These are phyloP conservation scores for Sinodicranocentrus sp. DNA, from an alignment of 2,888 invertebrate species.

Conservation along the genomic window DNA sequence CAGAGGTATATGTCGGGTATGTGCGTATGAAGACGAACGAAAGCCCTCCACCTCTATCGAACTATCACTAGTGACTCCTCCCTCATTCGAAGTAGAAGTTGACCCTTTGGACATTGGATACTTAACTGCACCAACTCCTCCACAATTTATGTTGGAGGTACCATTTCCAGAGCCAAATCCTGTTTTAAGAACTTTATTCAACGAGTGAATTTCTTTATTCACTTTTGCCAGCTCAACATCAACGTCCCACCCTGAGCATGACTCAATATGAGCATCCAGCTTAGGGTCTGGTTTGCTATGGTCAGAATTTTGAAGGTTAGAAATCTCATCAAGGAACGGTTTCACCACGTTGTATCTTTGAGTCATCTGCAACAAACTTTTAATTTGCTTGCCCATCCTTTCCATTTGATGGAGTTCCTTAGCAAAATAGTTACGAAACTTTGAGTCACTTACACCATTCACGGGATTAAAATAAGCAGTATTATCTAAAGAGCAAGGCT, in stretches of 20 bases:
- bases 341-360: conserved; percentile 72
- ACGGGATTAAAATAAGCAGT: conserved; percentile 33
- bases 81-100: conserved; percentile 32
- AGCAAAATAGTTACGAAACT: conserved; percentile 71
- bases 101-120: conserved; percentile 17
- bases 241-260: conserved; percentile 75
- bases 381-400: conserved; percentile 73
- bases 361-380: conserved; percentile 67
- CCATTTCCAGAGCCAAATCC: conserved; percentile 25
- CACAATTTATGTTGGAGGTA: neutral
- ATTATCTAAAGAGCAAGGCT: conserved; percentile 1
- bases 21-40: conserved; percentile 18
- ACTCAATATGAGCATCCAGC: conserved; percentile 73
- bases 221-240: conserved; percentile 74
- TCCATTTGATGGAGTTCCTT: conserved; percentile 73
- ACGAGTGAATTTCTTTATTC: conserved; percentile 65
- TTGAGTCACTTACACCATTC: conserved; percentile 63
- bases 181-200: conserved; percentile 68
- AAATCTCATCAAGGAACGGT: conserved; percentile 73
- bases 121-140: neutral
- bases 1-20: conserved; percentile 43
- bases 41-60: conserved; percentile 27
- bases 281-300: conserved; percentile 67
- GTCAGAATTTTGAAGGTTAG: conserved; percentile 65
- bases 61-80: conserved; percentile 42